Percentiles rank a stretch among this genome's conserved stretches.
These are phyloP conservation scores for Tinamus guttatus DNA, from an alignment of 2,113 vertebrate species.

Conservation along the genomic window DNA sequence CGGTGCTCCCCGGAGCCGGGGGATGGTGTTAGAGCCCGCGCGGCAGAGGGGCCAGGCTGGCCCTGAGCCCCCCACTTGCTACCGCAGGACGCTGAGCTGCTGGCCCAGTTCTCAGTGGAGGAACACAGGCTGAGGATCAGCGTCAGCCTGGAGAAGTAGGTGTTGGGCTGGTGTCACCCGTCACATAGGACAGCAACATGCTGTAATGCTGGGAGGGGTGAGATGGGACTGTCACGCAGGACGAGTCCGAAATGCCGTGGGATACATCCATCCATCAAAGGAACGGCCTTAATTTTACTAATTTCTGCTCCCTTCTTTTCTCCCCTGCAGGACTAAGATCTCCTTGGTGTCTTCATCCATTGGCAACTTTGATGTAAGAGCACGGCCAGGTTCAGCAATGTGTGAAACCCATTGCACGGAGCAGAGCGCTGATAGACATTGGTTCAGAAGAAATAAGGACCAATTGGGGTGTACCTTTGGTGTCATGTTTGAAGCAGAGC, in stretches of 20 bases:
- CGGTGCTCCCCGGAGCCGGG: no score
- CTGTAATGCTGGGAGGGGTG: background rate
- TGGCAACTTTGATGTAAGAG: slow-evolving; percentile 75
- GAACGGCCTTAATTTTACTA: background rate
- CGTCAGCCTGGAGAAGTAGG: slow-evolving; percentile 64
- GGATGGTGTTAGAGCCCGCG: rapidly evolving
- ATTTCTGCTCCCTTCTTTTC: background rate
- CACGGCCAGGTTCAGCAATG: background rate
- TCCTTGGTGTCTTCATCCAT: slow-evolving; percentile 63
- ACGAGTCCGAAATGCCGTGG: no score
- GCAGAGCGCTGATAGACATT: background rate
- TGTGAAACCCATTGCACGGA: rapidly evolving
- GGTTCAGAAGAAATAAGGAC: background rate
- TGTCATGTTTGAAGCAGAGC: background rate
- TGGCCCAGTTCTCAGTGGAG: slow-evolving; percentile 66
- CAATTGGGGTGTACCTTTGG: rapidly evolving
- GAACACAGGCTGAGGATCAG: slow-evolving; percentile 70
- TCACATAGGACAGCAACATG: no score
- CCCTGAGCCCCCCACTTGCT: background rate
- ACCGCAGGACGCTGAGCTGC: slow-evolving; percentile 45
- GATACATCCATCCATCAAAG: no score
- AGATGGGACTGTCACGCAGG: background rate
- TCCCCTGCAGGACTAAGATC: slow-evolving; percentile 52
- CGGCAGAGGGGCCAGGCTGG: background rate
- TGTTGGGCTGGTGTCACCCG: background rate